Base-by-base conservation (phyloP, 2,113 vertebrate species). In the Cephalopterus ornatus region DNA sequence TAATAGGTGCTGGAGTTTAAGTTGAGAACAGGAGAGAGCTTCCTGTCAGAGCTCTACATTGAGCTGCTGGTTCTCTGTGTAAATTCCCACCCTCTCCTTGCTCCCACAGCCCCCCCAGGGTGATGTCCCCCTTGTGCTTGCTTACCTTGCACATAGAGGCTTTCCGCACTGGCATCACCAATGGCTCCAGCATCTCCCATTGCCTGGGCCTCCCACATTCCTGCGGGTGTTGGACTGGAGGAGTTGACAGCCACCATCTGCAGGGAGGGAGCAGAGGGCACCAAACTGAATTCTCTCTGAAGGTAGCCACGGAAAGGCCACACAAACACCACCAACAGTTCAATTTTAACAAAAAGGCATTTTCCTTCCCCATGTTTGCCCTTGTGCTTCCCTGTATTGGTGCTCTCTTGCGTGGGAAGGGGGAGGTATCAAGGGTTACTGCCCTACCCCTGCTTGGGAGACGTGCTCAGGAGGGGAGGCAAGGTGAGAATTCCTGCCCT, bases 71-170 rank as follows among this genome's bases (percentile, higher is more conserved):
- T 42, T 41, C 23, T 76, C 9, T n/a, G 1, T 14, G 35, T 41
- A 24, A 77, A 7, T 41, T 81, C 42, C 44, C 21, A 55, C 2
- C 4, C 42, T 27, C 11, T 33, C 68, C 68, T 59, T 79, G 41
- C 46, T 71, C 58, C 87, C 68, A 35, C 27, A 39, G 33, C 6
- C 5, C 15, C 8, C 46, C 12, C 32, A 46, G 10, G 21, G 42
- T 2, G 2, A 74, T 5, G 33, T 28, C 20, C 30, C 20, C 62
- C 61, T 37, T 23, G 27, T 58, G 42, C 15, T 50, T 35, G 28
- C 65, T 81, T 90, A 99, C 99, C 99, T 98, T 99, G 98, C 89
- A 99, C 90, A 37, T 99, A 99, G 30, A 99, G 99, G 85, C 99
- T 99, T 94, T 99, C 99, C 22, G 98, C 99, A 46, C 99, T 99